phyloP scores from a whole-genome alignment of 2,113 vertebrate species.

The Copsychus sechellarum region DNA sequence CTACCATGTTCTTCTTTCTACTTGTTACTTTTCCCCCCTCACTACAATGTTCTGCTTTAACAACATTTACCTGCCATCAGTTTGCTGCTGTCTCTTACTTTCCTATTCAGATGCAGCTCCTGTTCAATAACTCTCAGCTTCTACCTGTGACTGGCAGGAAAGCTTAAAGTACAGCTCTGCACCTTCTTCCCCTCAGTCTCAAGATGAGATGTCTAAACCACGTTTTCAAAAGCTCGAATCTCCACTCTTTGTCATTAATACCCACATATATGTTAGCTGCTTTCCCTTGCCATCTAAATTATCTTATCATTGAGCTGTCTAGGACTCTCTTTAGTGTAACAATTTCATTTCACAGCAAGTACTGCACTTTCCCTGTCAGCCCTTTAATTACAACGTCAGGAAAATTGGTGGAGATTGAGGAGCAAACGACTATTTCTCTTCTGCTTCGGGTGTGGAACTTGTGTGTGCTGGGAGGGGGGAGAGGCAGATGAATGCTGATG shows the following conservation, averaged over 20 bases:
- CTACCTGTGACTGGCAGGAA: constrained; percentile 42
- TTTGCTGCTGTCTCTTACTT: constrained; percentile 13
- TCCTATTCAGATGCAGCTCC: constrained; percentile 23
- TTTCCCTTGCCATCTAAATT: constrained; percentile 71
- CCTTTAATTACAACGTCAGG: constrained; percentile 58
- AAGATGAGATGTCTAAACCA: not conserved
- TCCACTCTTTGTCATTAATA: constrained; percentile 62
- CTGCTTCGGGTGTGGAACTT: not conserved
- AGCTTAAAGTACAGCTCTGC: not conserved
- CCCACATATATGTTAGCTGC: constrained; percentile 57
- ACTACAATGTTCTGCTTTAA: constrained; percentile 2
- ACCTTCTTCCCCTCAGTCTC: constrained; percentile 50
- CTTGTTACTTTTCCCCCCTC: not conserved
- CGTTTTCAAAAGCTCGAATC: not conserved
- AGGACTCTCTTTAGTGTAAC: constrained; percentile 55
- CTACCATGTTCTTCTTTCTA: not conserved
- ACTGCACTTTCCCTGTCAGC: constrained; percentile 63
- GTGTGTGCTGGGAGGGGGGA: not conserved
- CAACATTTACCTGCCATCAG: not conserved
- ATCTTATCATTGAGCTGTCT: constrained; percentile 77
- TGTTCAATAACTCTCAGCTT: not conserved
- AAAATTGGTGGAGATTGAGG: constrained; percentile 60
- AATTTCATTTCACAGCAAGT: constrained; percentile 69
- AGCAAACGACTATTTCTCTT: constrained; percentile 26
- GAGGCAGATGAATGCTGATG: not conserved